Conservation (phyloP, 2,888 invertebrate genomes). For the Trichopria drosophilae region DNA sequence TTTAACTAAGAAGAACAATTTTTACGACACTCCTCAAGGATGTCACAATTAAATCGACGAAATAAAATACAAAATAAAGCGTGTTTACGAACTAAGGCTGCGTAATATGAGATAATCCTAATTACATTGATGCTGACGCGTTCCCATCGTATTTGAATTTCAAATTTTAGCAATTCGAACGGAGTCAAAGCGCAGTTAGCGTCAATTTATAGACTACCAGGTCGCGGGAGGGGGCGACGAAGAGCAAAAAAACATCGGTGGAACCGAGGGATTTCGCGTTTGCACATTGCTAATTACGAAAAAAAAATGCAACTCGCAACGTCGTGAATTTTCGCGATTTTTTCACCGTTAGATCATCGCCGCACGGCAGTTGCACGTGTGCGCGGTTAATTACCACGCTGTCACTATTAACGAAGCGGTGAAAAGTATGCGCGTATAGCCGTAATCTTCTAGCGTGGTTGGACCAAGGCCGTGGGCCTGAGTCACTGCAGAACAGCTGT, state of each 20-base stretch:
- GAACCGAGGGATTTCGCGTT: too few species aligned
- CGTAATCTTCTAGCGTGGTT: slow-evolving; percentile 42
- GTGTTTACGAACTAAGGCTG: too few species aligned
- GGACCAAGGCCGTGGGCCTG: slow-evolving; percentile 44
- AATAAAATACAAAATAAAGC: too few species aligned
- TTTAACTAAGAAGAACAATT: too few species aligned
- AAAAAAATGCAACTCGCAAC: too few species aligned
- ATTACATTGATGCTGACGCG: too few species aligned
- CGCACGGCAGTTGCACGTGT: slow-evolving; percentile 20
- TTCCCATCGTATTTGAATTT: slow-evolving; percentile 29
- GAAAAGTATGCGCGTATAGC: slow-evolving; percentile 24
- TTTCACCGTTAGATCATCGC: slow-evolving; percentile 16
- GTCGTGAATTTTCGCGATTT: slow-evolving; percentile 20
- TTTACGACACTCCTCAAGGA: too few species aligned
- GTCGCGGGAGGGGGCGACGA: too few species aligned
- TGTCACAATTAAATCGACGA: too few species aligned
- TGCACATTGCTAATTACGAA: too few species aligned
- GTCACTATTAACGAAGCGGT: slow-evolving; percentile 26
- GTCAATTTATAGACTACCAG: slow-evolving; percentile 4
- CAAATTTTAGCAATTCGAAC: slow-evolving; percentile 11
- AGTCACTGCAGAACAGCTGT: slow-evolving; percentile 48
- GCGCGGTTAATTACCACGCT: slow-evolving; percentile 22
- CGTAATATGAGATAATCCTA: too few species aligned
- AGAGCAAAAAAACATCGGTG: too few species aligned
- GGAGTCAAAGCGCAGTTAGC: slow-evolving; percentile 11